Base-by-base conservation (phyloP, 2,113 vertebrate species). In the Stigmatopora nigra region DNA sequence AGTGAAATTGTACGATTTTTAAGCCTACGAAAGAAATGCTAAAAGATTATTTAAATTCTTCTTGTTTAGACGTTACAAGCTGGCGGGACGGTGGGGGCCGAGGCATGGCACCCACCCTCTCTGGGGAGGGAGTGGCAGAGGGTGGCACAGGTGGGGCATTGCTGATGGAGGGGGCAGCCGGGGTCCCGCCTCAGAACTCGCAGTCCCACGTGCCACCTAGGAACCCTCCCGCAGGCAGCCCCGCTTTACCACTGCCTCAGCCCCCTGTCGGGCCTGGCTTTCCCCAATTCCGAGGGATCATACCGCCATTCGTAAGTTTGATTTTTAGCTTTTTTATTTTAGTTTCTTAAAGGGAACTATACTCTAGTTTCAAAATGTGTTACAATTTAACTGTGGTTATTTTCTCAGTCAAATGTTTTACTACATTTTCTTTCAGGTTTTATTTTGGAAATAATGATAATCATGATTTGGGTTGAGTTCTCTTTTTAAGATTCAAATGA, bases 11-110 rank as follows among this genome's bases (percentile, higher is more conserved):
- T 16, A 48, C 14, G 14, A 5, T 48, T 5, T 5, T 48, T 15
- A 48, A 48, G 25, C 11, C 2, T 48, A 48, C 15, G 15, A 48
- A 48, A 5, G 46, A 48, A 48, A 48, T 48, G 46, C 12, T 46
- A 46, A 46, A 46, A 46, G 5, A 14, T 46, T 9, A 61, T 61
- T 19, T 5, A 44, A 45, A 20, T 44, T 45, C 41, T 61, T n/a
- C 19, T n/a, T 81, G 38, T 49, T 53, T 78, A 96, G 94, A 94
- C 87, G 92, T 92, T 73, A 92, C 93, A 78, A 94, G 89, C 76
- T 95, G 94, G 94, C 93, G 94, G 93, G 94, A 95, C 62, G 94
- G 94, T 92, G 94, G 94, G 88, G 93, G 93, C 86, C 92, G 92
- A 74, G 91, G 86, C 75, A 62, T 91, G 89, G 87, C 86, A 67